Conservation (phyloP, 2,888 invertebrate genomes). For the Watsonalla binaria region DNA sequence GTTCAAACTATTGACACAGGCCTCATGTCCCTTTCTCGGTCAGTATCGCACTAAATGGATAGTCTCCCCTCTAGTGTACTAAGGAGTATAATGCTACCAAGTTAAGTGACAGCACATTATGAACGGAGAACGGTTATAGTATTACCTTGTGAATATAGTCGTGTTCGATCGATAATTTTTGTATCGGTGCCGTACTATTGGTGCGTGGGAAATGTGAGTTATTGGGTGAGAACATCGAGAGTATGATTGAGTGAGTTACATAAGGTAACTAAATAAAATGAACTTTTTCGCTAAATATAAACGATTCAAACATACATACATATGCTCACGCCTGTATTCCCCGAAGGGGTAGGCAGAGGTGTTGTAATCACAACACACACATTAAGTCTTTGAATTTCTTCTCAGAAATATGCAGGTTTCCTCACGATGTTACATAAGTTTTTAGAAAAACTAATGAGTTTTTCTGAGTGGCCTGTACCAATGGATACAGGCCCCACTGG, state of each 20-base stretch:
- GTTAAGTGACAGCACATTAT: not conserved
- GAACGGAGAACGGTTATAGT: not conserved
- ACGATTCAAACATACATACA: too few relatives aligned
- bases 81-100: not conserved
- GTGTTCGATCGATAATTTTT: slow-evolving; percentile 22
- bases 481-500: too few relatives aligned
- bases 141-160: slow-evolving; percentile 15
- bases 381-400: too few relatives aligned
- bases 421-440: too few relatives aligned
- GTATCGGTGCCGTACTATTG: slow-evolving; percentile 14
- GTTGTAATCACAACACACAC: too few relatives aligned
- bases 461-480: too few relatives aligned
- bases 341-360: too few relatives aligned
- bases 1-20: not conserved
- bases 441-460: too few relatives aligned
- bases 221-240: not conserved
- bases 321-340: too few relatives aligned
- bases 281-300: not conserved
- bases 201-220: slow-evolving; percentile 11
- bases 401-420: too few relatives aligned
- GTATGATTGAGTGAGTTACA: not conserved
- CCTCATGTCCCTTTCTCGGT: not conserved
- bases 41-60: slow-evolving; percentile 1
- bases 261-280: not conserved
- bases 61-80: not conserved